Evolutionary conservation across 2,888 invertebrate genomes (phyloP).

Genomic region (Dyspetes luteomarginatus): DNA sequence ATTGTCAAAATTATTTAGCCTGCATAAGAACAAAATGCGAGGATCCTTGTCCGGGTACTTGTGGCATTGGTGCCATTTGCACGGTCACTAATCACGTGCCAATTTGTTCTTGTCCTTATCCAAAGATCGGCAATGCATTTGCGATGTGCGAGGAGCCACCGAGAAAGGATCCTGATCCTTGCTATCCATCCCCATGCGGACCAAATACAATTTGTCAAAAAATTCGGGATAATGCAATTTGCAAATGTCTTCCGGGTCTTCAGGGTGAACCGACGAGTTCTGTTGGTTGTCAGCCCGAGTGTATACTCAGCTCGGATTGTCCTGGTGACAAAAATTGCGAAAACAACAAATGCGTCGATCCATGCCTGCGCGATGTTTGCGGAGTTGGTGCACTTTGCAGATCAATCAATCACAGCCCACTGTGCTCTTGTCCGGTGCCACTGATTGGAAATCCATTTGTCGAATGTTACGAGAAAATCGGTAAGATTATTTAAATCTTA

Average conservation of each 20-base stretch:
- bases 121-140: conserved; percentile 91
- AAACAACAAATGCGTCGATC: conserved; percentile 91
- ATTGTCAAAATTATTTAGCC: conserved; percentile 87
- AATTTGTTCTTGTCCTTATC: conserved; percentile 88
- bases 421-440: conserved; percentile 89
- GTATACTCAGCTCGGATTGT: conserved; percentile 88
- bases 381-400: conserved; percentile 91
- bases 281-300: conserved; percentile 84
- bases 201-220: conserved; percentile 84
- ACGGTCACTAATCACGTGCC: conserved; percentile 90
- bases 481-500: conserved; percentile 76
- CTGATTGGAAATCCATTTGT: conserved; percentile 84
- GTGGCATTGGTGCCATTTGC: conserved; percentile 89
- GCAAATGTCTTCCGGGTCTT: conserved; percentile 83
- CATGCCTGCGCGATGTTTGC: conserved; percentile 92
- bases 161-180: conserved; percentile 79
- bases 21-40: conserved; percentile 89
- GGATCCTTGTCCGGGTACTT: conserved; percentile 90
- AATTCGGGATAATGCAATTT: conserved; percentile 81
- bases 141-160: conserved; percentile 84
- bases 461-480: conserved; percentile 82
- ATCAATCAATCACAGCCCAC: conserved; percentile 90
- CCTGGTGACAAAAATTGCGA: conserved; percentile 92
- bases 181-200: conserved; percentile 84
- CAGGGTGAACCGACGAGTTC: conserved; percentile 83